These are phyloP conservation scores for Phallusia fumigata DNA, from an alignment of 23 tunicate genomes.

Conservation along the genomic window DNA sequence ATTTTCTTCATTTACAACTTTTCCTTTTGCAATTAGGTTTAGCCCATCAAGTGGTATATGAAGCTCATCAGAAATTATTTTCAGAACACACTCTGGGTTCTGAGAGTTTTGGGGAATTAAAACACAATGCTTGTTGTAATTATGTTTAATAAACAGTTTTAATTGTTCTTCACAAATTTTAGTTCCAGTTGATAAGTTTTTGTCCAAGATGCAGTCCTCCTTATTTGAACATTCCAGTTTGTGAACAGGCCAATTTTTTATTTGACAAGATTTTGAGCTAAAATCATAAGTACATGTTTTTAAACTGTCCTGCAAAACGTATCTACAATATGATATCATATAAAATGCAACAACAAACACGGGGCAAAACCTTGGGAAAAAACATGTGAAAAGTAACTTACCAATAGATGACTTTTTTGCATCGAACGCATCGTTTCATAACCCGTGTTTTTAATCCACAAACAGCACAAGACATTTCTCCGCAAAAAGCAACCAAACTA, in stretches of 20 bases:
- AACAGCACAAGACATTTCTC: background rate
- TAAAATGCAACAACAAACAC: no score
- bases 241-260: background rate
- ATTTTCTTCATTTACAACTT: conserved; percentile 43
- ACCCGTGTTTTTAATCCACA: background rate
- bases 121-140: background rate
- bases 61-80: conserved; percentile 16
- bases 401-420: background rate
- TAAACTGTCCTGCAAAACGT: no score
- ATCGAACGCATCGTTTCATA: background rate
- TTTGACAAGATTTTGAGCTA: background rate
- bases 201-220: background rate
- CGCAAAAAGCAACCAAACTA: background rate
- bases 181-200: background rate
- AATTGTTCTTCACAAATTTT: no score
- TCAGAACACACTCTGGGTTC: background rate
- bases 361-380: no score
- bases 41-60: conserved; percentile 28
- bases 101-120: background rate
- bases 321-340: no score
- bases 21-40: conserved; percentile 58
- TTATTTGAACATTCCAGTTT: background rate
- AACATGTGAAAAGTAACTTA: background rate
- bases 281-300: no score
- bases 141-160: background rate